A percentile compares a stretch with the other conserved stretches of the same genome.
phyloP scores from a whole-genome alignment of 2,113 vertebrate species.

The Dicentrarchus labrax region DNA sequence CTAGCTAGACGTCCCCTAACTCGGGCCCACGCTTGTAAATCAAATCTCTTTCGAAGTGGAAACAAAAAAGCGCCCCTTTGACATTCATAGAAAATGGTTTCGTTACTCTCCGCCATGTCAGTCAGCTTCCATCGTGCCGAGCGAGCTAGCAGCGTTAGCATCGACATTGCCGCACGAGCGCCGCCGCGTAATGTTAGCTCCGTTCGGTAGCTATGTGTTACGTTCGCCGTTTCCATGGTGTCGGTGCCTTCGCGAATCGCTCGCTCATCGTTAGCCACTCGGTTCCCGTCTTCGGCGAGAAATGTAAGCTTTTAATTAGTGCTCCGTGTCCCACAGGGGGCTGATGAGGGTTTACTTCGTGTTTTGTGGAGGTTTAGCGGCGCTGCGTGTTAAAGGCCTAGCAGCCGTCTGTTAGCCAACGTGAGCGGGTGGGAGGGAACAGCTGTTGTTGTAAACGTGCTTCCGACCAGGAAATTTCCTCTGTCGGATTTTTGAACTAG shows the following conservation, averaged over 20 bases:
- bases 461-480: slow-evolving; percentile 62
- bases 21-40: neutral
- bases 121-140: slow-evolving; percentile 11
- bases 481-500: neutral
- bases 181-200: slow-evolving; percentile 27
- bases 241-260: slow-evolving; percentile 4
- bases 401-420: slow-evolving; percentile 60
- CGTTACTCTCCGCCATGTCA: slow-evolving; percentile 22
- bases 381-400: slow-evolving; percentile 79
- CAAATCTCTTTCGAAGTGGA: neutral
- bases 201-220: slow-evolving; percentile 39
- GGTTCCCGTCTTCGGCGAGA: neutral
- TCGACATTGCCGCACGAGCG: slow-evolving; percentile 21
- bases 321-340: rapidly evolving
- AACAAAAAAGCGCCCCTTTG: neutral
- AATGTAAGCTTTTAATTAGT: neutral
- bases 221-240: slow-evolving; percentile 75
- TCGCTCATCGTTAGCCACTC: neutral
- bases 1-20: slow-evolving; percentile 18
- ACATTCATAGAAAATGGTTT: neutral
- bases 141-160: slow-evolving; percentile 67
- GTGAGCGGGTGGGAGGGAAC: slow-evolving; percentile 80
- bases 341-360: neutral
- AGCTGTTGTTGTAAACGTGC: slow-evolving; percentile 69
- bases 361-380: slow-evolving; percentile 35